These are phyloP conservation scores for Pipistrellus nathusii DNA, from an alignment of 2,797 vertebrate genomes.

Conservation along the genomic window DNA sequence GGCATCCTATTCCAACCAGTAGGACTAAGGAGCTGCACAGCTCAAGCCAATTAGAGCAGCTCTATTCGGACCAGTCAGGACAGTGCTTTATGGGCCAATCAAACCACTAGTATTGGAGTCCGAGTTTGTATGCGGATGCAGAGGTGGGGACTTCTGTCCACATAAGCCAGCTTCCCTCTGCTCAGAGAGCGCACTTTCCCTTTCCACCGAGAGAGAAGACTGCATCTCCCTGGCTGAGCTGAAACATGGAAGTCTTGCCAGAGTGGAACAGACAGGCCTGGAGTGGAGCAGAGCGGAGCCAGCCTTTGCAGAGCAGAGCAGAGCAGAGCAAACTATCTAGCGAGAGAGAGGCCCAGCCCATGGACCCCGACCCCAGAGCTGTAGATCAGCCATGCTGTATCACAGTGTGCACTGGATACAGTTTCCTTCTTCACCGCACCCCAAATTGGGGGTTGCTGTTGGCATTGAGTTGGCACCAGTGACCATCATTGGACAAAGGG, in stretches of 20 bases:
- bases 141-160: neutral
- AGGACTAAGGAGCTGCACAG: neutral
- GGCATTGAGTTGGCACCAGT: neutral
- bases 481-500: neutral
- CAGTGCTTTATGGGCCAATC: neutral
- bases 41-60: neutral
- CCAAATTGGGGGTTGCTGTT: neutral
- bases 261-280: neutral
- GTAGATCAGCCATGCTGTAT: neutral
- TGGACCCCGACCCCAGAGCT: neutral
- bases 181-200: neutral
- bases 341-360: neutral
- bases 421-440: neutral
- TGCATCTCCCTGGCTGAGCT: neutral
- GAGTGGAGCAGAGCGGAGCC: neutral
- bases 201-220: neutral
- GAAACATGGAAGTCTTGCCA: neutral
- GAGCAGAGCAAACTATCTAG: neutral
- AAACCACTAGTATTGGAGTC: neutral
- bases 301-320: neutral
- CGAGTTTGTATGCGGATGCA: neutral
- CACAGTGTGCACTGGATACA: neutral
- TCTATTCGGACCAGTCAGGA: neutral
- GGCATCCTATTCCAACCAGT: neutral
- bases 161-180: neutral